Evolutionary conservation across 2,797 vertebrate genomes (phyloP), one percentile per base, ranked within the genome.

Genomic region (Sphenodon punctatus): DNA sequence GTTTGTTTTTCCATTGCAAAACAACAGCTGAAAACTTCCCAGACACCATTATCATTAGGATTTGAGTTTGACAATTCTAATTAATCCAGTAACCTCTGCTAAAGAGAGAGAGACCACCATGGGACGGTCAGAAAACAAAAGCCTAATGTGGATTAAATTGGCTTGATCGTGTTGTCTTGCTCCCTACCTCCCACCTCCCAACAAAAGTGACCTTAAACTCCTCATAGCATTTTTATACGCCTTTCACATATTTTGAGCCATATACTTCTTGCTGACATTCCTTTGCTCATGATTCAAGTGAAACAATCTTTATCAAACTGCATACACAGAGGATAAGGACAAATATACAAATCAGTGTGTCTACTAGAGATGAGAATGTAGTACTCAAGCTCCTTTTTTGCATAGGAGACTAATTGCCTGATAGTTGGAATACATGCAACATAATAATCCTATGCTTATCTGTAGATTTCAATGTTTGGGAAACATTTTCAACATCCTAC

Each of bases 11-110:
- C 82, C 88, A 36, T 80, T 91, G 80, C 82, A 92, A 93, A 95
- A 93, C 92, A 94, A 93, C 94, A 95, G 94, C 94, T 95, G 95
- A 80, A 86, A 82, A 76, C 85, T 78, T 51, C 22, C 58, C 51
- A 32, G 80, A 64, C 84, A 84, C 77, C 34, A 1, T 90, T 87
- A 75, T 84, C 0, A 0, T 69, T 34, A 46, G 73, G 82, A 84
- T 80, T 84, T 42, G 56, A 43, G 55, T 78, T 55, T 67, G 90
- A 69, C 73, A 64, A 1, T 45, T 72, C 65, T 12, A 1, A 60
- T 88, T 34, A 27, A 1, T 75, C 1, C 4, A 39, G 25, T 49
- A 22, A 20, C 46, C 23, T 25, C 0, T 0, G 1, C 42, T 58
- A 6, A 71, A 55, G 56, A 55, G 60, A 22, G 48, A 61, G 63